Base-by-base conservation (phyloP, 2,888 invertebrate species). In the Acleris sparsana region DNA sequence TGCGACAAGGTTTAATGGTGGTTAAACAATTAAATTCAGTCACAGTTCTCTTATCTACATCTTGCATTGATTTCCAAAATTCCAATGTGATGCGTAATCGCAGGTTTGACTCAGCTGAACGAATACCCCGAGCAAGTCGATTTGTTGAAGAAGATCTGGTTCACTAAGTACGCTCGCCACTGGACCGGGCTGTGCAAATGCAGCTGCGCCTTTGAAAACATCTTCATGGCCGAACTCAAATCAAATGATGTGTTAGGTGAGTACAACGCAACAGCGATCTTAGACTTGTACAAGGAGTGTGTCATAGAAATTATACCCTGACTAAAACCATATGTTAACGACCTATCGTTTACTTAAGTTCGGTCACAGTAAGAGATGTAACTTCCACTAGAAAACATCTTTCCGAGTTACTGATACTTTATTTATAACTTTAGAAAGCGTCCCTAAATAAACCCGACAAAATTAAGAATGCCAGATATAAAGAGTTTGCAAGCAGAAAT, bases 171-270 rank as follows among this genome's bases (percentile, higher is more conserved):
- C 86, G 95, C 97, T 0, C 94, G 98, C 58, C 95, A 96, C 72
- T 94, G 94, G 80, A 96, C 96, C 46, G 95, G 96, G 29, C 93
- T 94, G 39, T 94, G 94, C 81, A 94, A 96, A 68, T 97, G 98
- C 73, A 98, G 98, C 75, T 96, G 96, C 70, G 98, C 97, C 5
- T 98, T 98, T 83, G 98, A 99, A 82, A 98, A 99, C 83, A 95
- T 98, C 33, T 98, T 98, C 84, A 94, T 98, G 74, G 96, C 97
- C 9, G 98, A 99, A 90, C 93, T 97, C 1, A 97, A 97, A 83
- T 95, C 95, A 57, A 94, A 94, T 64, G 94, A 95, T 71, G 95
- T 98, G 3, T 95, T 95, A 43, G 93, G 93, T 93, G 1, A 11
- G 39, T 39, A 39, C 39, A 9, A 39, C 13, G 13, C 13, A 33